Evolutionary conservation across 2,888 invertebrate species (phyloP), one percentile per base, ranked within the genome.

Genomic region (Germaria angustata): DNA sequence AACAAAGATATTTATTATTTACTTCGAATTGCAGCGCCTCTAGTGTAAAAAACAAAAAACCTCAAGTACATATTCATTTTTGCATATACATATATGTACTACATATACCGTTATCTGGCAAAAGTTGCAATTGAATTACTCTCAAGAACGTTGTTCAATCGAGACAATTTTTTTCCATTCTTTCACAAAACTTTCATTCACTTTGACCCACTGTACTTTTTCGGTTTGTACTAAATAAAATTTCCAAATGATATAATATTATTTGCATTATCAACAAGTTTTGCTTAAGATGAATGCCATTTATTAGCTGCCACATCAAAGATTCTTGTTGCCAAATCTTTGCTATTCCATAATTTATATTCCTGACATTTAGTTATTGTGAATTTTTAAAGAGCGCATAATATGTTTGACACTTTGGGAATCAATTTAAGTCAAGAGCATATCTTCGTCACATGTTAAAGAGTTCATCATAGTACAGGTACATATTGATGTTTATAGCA

Each of bases 211-310:
- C 41, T 41, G 41, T 41, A 15, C 41, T 41, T 15, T n/a, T 41
- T 15, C 28, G 3, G 28, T 6, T 28, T 6, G 28, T 28, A 28
- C 5, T 15, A 3, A 36, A 41, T 41, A 15, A 28, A 28, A 6
- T 28, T 28, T 28, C 28, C 6, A 5, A 2, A 4, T n/a, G 41
- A 20, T 9, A 11, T 20, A 15, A 11, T 22, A 13, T 7, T 8
- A 28, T 51, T 53, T 53, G 57, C 13, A 20, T 41, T 22, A 59
- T 44, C 57, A 71, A 71, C 59, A 71, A 49, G 71, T 71, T 49
- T 44, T 20, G 0, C 2, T 13, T 0, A 20, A 57, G 22, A 20
- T 41, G 55, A 41, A 55, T 69, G 41, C 17, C 41, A 55, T 57
- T 69, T 69, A 28, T 55, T 34, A 20, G 6, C 0, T 44, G 24